Conservation (phyloP, 2,113 vertebrate genomes). For the Eonycteris spelaea region DNA sequence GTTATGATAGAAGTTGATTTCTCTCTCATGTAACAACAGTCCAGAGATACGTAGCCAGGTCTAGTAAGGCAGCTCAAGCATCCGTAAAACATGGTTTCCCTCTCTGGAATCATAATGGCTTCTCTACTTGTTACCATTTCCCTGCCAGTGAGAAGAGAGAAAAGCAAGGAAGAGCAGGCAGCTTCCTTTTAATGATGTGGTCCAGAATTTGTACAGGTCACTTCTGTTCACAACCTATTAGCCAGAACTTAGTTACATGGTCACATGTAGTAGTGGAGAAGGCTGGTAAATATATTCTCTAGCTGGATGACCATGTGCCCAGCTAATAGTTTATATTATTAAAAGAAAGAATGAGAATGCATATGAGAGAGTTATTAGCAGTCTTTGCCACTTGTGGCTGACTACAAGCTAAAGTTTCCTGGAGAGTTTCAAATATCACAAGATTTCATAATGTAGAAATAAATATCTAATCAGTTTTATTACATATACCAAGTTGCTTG, state of each 20-base stretch:
- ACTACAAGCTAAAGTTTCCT: not conserved
- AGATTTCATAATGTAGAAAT: not conserved
- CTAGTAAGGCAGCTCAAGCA: not conserved
- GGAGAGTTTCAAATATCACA: not conserved
- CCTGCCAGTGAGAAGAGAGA: not conserved
- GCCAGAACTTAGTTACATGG: not conserved
- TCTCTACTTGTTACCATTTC: not conserved
- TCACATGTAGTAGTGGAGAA: not conserved
- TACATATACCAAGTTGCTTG: not conserved
- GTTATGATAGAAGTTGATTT: not conserved
- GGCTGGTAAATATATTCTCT: not conserved
- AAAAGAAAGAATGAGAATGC: not conserved
- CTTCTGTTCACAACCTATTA: not conserved
- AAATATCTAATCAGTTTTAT: constrained; percentile 30
- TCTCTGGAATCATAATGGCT: not conserved
- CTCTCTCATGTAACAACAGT: not conserved
- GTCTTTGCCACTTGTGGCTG: not conserved
- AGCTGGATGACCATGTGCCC: not conserved
- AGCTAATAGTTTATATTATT: not conserved
- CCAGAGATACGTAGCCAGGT: not conserved
- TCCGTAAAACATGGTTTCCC: not conserved
- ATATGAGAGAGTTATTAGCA: not conserved
- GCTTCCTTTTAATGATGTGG: not conserved
- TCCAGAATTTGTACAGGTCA: constrained; percentile 10
- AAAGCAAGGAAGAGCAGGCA: not conserved